Evolutionary conservation across 2,113 vertebrate species (phyloP), one percentile per base, ranked within the genome.

Genomic region (Macquaria australasica): DNA sequence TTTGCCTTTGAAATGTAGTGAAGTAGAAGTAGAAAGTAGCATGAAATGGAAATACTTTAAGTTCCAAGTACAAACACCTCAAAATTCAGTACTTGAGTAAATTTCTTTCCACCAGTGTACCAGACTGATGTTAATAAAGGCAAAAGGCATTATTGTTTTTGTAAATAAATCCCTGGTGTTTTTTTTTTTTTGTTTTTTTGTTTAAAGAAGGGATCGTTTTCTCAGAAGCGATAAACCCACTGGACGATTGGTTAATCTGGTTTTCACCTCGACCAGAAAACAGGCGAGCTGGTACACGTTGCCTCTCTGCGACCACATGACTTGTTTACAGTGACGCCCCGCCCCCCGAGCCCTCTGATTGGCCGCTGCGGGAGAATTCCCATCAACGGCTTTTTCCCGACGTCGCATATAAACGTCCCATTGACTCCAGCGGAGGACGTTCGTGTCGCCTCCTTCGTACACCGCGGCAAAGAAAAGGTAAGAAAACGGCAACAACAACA

Each of bases 331-430:
- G 45, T 21, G 0, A 88, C 4, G 64, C 12, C 83, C 79, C 90
- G 81, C 92, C 89, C 67, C 15, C 62, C 37, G 6, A 7, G 68
- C n/a, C 2, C 34, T 83, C 55, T 87, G 89, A 93, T 94, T 93
- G 93, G 93, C 83, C 86, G 63, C 12, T 0, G 63, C 11, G 0
- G 5, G 0, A 55, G 18, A 20, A 82, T 84, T 70, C 83, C 77
- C 0, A 7, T 0, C 23, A 2, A 43, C 15, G 0, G 25, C 55
- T 77, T 83, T 83, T 75, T 82, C 77, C 76, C 31, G 25, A 82
- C 79, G 58, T 87, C 60, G 18, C 6, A 45, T 91, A 91, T 90
- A 92, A 88, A 70, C 5, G 48, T 81, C 70, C 64, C 21, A 1
- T 2, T 25, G 51, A n/a, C 21, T 43, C 23, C 28, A 2, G 50